These are phyloP conservation scores for Atta cephalotes DNA, from an alignment of 1,140 invertebrate species.

Conservation along the genomic window DNA sequence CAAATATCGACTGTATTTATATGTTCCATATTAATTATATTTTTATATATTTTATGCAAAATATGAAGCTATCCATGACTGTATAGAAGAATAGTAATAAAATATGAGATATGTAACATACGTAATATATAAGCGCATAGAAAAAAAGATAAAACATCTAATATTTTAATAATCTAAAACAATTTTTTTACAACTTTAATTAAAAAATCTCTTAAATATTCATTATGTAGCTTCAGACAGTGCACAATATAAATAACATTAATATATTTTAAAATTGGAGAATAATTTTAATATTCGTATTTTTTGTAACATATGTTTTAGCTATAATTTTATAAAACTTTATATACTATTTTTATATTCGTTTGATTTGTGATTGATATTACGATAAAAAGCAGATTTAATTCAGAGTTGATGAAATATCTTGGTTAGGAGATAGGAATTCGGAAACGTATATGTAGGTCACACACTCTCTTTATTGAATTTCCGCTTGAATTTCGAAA, in stretches of 20 bases:
- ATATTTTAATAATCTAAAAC: neutral
- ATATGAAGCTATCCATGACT: neutral
- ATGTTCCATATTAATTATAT: neutral
- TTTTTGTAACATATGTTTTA: neutral
- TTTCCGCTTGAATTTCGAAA: neutral
- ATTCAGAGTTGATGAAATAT: neutral
- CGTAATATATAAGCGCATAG: neutral
- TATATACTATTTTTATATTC: neutral
- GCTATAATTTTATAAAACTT: neutral
- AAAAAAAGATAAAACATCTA: neutral
- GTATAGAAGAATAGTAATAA: neutral
- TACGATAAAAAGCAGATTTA: neutral
- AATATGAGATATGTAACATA: neutral
- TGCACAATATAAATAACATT: constrained; percentile 14
- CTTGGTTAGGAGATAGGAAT: neutral
- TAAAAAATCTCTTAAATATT: constrained; percentile 3
- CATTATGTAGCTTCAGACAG: neutral
- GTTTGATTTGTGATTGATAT: neutral
- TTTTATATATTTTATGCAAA: neutral
- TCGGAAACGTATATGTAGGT: neutral
- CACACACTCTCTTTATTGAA: neutral
- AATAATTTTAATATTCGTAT: constrained; percentile 6
- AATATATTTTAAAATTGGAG: neutral
- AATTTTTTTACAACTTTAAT: neutral
- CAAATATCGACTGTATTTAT: neutral